Percentiles rank a stretch among this genome's conserved stretches.
These are phyloP conservation scores for Lamellibrachia satsuma DNA, from an alignment of 2,888 invertebrate species.

Conservation along the genomic window DNA sequence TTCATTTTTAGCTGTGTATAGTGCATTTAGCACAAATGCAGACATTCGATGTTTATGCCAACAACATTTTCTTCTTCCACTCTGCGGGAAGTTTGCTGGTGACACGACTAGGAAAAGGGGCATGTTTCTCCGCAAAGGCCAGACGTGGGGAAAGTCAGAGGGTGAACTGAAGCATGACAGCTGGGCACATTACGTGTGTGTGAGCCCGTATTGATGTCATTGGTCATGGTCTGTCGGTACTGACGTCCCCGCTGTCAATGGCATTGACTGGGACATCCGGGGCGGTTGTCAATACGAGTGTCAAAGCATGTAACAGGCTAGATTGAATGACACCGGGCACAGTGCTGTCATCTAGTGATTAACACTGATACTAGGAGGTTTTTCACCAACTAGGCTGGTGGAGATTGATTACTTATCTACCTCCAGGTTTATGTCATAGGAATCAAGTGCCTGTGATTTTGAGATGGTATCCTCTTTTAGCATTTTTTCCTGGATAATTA, in stretches of 20 bases:
- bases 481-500: too few species aligned
- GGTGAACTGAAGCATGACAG: not conserved
- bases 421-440: not conserved
- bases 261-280: not conserved
- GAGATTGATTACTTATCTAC: not conserved
- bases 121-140: constrained; percentile 1
- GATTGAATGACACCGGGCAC: not conserved
- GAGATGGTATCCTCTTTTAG: too few species aligned
- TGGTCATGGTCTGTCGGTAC: not conserved
- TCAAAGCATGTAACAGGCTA: not conserved
- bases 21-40: not conserved
- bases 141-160: not conserved
- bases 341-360: constrained; percentile 1
- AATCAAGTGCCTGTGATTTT: not conserved
- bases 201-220: not conserved
- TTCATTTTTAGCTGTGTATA: not conserved
- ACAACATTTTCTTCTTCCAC: not conserved
- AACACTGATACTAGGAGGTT: not conserved
- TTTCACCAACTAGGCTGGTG: not conserved
- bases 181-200: not conserved
- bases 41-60: not conserved
- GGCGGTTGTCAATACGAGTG: not conserved
- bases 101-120: not conserved
- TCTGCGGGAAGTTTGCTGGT: not conserved
- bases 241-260: not conserved